Percentiles rank a stretch among this genome's conserved stretches.
These are phyloP conservation scores for Siphonodentalium dalli DNA, from an alignment of 2,888 invertebrate genomes.

Conservation along the genomic window DNA sequence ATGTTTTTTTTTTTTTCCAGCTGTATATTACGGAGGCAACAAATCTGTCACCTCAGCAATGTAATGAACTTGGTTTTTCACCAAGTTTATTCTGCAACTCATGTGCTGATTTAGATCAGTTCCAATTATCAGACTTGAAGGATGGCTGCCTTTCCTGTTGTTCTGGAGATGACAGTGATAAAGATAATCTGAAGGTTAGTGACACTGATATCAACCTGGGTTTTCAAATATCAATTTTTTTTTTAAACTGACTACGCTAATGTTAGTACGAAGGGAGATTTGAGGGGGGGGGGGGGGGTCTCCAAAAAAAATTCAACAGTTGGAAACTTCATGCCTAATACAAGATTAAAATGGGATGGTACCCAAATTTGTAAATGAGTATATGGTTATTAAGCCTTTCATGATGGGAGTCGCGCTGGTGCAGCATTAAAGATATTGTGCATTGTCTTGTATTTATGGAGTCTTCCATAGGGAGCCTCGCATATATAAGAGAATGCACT, in stretches of 20 bases:
- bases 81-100: slow-evolving; percentile 82
- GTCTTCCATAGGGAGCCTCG: too few species aligned
- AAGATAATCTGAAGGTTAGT: slow-evolving; percentile 68
- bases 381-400: too few species aligned
- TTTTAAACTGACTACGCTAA: not conserved
- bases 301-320: too few species aligned
- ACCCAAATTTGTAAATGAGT: too few species aligned
- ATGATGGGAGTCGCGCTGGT: too few species aligned
- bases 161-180: slow-evolving; percentile 70
- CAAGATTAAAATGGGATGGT: too few species aligned
- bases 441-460: too few species aligned
- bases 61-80: slow-evolving; percentile 83
- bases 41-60: slow-evolving; percentile 74
- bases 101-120: slow-evolving; percentile 83
- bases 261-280: too few species aligned
- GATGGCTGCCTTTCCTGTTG: slow-evolving; percentile 58
- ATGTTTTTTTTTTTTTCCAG: too few species aligned
- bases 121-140: slow-evolving; percentile 73
- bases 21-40: too few species aligned
- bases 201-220: not conserved
- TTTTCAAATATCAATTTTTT: not conserved
- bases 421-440: too few species aligned
- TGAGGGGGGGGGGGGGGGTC: not conserved
- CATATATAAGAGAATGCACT: not conserved
- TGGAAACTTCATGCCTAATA: too few species aligned